Conservation (phyloP, 2,113 vertebrate species). For the Spea bombifrons region DNA sequence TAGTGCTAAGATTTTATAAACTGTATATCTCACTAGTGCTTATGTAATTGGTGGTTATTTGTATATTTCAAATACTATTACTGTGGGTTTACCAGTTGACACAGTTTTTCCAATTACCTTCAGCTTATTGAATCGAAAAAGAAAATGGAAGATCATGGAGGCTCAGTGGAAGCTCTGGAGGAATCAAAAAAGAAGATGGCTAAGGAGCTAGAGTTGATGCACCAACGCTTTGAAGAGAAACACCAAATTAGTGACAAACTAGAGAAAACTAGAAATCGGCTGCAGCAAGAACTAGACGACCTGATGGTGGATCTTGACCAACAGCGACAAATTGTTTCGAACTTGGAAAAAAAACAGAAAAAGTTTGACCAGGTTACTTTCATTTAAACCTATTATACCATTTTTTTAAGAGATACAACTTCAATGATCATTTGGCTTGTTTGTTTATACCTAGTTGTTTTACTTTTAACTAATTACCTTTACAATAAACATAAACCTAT, state of each 20-base stretch:
- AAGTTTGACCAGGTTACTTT: slow-evolving; percentile 85
- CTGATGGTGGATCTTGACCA: slow-evolving; percentile 78
- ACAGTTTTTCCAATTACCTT: background rate
- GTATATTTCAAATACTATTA: too few relatives aligned
- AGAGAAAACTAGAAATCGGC: slow-evolving; percentile 70
- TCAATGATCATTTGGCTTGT: too few relatives aligned
- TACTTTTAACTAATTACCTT: too few relatives aligned
- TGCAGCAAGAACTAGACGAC: slow-evolving; percentile 86
- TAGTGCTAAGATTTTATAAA: too few relatives aligned
- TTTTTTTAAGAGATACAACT: too few relatives aligned
- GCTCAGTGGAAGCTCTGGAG: slow-evolving; percentile 71
- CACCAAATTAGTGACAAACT: slow-evolving; percentile 70
- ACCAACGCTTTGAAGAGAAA: slow-evolving; percentile 70
- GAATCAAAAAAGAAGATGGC: slow-evolving; percentile 76
- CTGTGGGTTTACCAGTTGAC: background rate
- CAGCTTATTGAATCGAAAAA: slow-evolving; percentile 78
- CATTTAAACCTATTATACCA: too few relatives aligned
- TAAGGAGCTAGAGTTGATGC: slow-evolving; percentile 73
- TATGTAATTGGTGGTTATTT: too few relatives aligned
- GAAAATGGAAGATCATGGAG: slow-evolving; percentile 79
- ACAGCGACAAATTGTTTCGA: slow-evolving; percentile 79
- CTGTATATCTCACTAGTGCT: too few relatives aligned
- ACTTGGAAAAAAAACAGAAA: slow-evolving; percentile 86
- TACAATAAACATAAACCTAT: too few relatives aligned
- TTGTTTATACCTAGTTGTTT: too few relatives aligned